phyloP scores from a whole-genome alignment of 2,888 invertebrate genomes.

The Acronicta leporina region DNA sequence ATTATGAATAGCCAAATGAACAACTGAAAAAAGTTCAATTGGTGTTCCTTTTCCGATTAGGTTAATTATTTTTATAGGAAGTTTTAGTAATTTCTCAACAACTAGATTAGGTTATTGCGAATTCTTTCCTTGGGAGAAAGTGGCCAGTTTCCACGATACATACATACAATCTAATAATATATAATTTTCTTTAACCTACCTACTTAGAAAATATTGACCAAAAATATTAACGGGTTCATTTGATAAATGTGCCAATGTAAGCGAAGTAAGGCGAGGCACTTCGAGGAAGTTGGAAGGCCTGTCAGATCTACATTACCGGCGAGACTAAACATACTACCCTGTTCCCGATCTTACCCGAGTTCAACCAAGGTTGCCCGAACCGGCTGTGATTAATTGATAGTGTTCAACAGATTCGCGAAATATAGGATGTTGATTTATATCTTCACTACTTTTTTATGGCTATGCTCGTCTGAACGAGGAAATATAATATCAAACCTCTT shows the following conservation, averaged over 20 bases:
- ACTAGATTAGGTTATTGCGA: no score
- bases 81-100: no score
- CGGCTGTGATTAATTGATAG: constrained; percentile 51
- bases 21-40: no score
- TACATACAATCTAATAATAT: no score
- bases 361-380: constrained; percentile 22
- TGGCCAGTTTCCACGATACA: no score
- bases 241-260: constrained; percentile 38
- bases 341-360: constrained; percentile 21
- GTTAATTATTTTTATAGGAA: no score
- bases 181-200: constrained; percentile 24
- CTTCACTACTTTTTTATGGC: constrained; percentile 15
- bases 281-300: constrained; percentile 45
- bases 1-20: no score
- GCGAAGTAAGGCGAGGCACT: constrained; percentile 19
- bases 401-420: constrained; percentile 41
- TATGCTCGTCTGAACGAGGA: constrained; percentile 5
- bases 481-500: not conserved
- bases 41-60: not conserved
- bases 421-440: constrained; percentile 49
- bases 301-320: constrained; percentile 62
- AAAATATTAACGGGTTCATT: constrained; percentile 33
- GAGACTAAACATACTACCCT: constrained; percentile 33
- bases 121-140: no score
- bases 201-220: constrained; percentile 35